Evolutionary conservation across 1,140 invertebrate genomes (phyloP), one percentile per base, ranked within the genome.

Genomic region (Cyclina sinensis): DNA sequence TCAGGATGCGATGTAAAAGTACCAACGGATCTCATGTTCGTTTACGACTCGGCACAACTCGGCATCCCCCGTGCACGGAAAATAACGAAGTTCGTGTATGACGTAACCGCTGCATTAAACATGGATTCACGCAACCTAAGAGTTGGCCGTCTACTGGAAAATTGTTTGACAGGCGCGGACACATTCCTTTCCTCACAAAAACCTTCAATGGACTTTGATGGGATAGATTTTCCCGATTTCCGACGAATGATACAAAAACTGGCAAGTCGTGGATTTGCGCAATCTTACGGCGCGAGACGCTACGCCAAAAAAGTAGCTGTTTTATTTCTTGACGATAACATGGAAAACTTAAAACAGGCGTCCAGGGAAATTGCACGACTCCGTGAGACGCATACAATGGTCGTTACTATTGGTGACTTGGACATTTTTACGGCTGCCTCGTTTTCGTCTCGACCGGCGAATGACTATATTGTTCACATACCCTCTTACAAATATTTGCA

Each of bases 291-390:
- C n/a, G 86, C 86, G n/a, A 76, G 89, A 27, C 24, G 54, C 39
- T 48, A 86, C 27, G 89, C 80, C 32, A 92, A 92, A 39, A 90
- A 90, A 43, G 39, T 92, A 32, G 91, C 86, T n/a, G 89, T 92
- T 7, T n/a, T 92, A 0, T 87, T 92, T 79, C 37, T 92, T 21
- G 91, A 92, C 39, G 91, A 92, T 37, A 89, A 79, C 51, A 91
- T 89, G 24, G 80, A 89, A 16, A 84, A 85, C 32, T 70, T 91
- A 43, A 85, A 88, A n/a, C 74, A 86, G 39, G 91, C 91, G 7
- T 27, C 81, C 21, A 43, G 68, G 46, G 88, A 91, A 46, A 79
- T 92, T 0, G 90, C 88, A 21, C 51, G 57, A 5, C 78, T 81
- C 0, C 18, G 51, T 21, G 82, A 88, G 3, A 87, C 89, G 24